Base-by-base conservation (phyloP, 2,797 vertebrate species). In the Sphenopsis melanotis region DNA sequence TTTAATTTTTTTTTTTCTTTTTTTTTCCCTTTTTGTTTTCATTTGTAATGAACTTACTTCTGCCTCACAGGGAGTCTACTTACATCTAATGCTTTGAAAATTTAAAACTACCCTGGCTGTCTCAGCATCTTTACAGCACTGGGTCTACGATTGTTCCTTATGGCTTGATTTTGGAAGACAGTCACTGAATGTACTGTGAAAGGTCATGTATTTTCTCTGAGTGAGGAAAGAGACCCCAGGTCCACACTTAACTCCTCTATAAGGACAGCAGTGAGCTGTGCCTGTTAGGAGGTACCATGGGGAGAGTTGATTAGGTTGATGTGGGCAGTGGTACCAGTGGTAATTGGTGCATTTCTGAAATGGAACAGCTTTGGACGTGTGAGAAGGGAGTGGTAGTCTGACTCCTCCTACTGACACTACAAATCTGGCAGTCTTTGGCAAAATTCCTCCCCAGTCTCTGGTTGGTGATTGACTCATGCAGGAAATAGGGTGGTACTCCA, bases 261-360 rank as follows among this genome's bases (percentile, higher is more conserved):
- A 10, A 79, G 44, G 37, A 37, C 5, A 87, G 15, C 59, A 34
- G 3, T 59, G 63, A 76, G 11, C 64, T 56, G 41, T 64, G 69
- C 27, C 29, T 71, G 30, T 36, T 69, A 7, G 37, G 9, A 30
- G 9, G 15, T 44, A 15, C 49, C 1, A 0, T 24, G 64, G 60
- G 49, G 47, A 53, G 34, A 44, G 10, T 20, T 23, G 55, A 29
- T 2, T 19, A 27, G 19, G 30, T 18, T 59, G 36, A 12, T 39
- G 2, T 0, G 10, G 61, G 32, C 71, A 32, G 47, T 36, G 41
- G 18, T 26, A 24, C 19, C 2, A 3, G 7, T 76, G 55, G 34
- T 50, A 77, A 5, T 5, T 47, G 18, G 39, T 70, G 49, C 5
- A 0, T 53, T 81, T 59, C 34, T 61, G 77, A 34, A 34, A 10